Base-by-base conservation (phyloP, 2,113 vertebrate species). In the Amphilophus citrinellus region DNA sequence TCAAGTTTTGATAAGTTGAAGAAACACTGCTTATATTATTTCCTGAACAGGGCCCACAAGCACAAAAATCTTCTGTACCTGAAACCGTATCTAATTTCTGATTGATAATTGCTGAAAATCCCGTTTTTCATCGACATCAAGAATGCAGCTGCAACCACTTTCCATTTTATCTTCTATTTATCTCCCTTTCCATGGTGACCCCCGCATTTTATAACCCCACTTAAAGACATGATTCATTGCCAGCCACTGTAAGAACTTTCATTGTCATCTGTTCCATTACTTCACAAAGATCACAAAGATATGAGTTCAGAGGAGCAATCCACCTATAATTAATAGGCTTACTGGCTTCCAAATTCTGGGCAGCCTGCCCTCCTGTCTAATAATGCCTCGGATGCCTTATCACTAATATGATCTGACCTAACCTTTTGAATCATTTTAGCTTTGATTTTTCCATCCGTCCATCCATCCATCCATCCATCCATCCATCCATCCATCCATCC, bases 251-350 rank as follows among this genome's bases (percentile, higher is more conserved):
- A 63, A 83, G 62, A 85, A 22, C 42, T 89, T 82, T 87, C 22
- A 13, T 84, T 81, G 63, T 86, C 82, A 90, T 88, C 68, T 91
- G 83, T 88, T 91, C 84, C 79, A 90, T 92, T 86, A 91, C 86
- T 89, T 91, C 86, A 90, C 79, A 87, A 83, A 92, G 83, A 84
- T 82, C 76, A 88, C 83, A 91, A 84, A 87, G 84, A 90, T 80
- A 53, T 0, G 1, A 59, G 86, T 85, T 88, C 81, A 86, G 63
- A 81, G 30, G 78, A 61, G 79, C 73, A 81, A 88, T 87, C 83
- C 76, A 88, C 84, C 87, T 88, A 78, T 89, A 88, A 92, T 92
- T 89, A 91, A 90, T 63, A 80, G 83, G 85, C 79, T 86, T 88
- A 88, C 76, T 32, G 82, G 79, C 68, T 91, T 88, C 75, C 30